These are phyloP conservation scores for Syritta pipiens DNA, from an alignment of 2,888 invertebrate genomes.

Conservation along the genomic window DNA sequence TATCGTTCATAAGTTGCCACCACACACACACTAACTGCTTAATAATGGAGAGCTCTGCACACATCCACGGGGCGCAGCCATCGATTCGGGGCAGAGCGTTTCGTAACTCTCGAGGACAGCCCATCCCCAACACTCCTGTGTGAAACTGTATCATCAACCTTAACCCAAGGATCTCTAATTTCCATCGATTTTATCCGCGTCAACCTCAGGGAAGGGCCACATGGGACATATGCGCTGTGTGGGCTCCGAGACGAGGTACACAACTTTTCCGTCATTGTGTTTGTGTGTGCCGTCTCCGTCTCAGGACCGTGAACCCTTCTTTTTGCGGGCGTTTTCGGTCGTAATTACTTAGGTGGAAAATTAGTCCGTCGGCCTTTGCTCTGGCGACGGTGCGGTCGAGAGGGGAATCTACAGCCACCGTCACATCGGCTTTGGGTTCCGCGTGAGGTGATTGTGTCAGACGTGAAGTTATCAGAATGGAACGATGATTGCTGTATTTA, in stretches of 20 bases:
- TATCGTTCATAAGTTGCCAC: slow-evolving; percentile 38
- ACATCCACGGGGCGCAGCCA: no score
- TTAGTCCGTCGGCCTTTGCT: slow-evolving; percentile 42
- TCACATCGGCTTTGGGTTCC: slow-evolving; percentile 25
- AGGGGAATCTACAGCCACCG: slow-evolving; percentile 7
- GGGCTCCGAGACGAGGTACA: no score
- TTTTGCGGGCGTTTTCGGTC: slow-evolving; percentile 33
- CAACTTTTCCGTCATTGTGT: not conserved
- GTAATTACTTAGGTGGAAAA: slow-evolving; percentile 53
- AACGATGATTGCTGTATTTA: slow-evolving; percentile 39
- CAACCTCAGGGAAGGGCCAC: not conserved
- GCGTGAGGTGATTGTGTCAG: slow-evolving; percentile 47
- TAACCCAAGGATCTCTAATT: slow-evolving; percentile 53
- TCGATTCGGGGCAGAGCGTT: no score
- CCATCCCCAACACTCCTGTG: not conserved
- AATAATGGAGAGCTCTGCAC: slow-evolving; percentile 22
- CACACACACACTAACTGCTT: slow-evolving; percentile 28
- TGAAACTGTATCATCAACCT: slow-evolving; percentile 46
- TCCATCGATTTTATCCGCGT: slow-evolving; percentile 36
- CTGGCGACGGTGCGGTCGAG: no score
- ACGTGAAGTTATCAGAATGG: slow-evolving; percentile 56
- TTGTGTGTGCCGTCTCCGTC: no score
- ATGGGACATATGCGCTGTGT: no score
- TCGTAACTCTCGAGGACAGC: no score
- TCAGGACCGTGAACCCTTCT: slow-evolving; percentile 40